These are phyloP conservation scores for Geotrypetes seraphini DNA, from an alignment of 2,797 vertebrate species.

Conservation along the genomic window DNA sequence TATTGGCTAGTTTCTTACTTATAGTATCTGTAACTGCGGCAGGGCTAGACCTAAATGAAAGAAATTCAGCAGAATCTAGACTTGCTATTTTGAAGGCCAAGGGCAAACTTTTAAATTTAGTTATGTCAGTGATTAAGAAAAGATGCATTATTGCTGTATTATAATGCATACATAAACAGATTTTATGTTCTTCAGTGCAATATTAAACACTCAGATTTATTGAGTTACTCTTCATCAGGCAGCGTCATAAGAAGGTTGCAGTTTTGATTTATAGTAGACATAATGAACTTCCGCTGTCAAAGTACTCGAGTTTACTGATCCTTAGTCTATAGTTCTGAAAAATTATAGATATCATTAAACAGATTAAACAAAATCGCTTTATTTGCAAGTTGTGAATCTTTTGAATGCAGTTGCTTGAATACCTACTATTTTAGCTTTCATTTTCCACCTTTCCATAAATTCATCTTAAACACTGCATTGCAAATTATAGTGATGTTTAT, in stretches of 20 bases:
- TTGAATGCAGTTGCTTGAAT: too few species aligned
- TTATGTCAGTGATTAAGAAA: constrained; percentile 34
- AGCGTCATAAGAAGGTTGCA: constrained; percentile 36
- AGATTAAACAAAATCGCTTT: too few species aligned
- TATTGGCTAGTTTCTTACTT: constrained; percentile 5
- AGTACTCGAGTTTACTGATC: constrained; percentile 15
- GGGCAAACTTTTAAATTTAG: constrained; percentile 37
- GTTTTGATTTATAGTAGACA: constrained; percentile 32
- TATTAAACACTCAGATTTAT: constrained; percentile 43
- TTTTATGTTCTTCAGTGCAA: constrained; percentile 46
- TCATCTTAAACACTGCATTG: too few species aligned
- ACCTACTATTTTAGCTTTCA: too few species aligned
- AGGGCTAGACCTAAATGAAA: constrained; percentile 35
- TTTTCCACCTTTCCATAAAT: too few species aligned
- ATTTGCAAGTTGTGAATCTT: too few species aligned
- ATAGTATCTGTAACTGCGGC: constrained; percentile 36
- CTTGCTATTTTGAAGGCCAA: constrained; percentile 44
- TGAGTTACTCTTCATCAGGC: constrained; percentile 34
- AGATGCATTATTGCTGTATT: constrained; percentile 39
- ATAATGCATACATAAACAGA: constrained; percentile 42
- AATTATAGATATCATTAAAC: too few species aligned
- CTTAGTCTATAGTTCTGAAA: too few species aligned
- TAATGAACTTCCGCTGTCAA: constrained; percentile 31
- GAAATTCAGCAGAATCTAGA: constrained; percentile 33
- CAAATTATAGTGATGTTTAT: too few species aligned